Evolutionary conservation across 53 echinoderm and acorn worm species (phyloP).

Genomic region (Echinarachnius parma): DNA sequence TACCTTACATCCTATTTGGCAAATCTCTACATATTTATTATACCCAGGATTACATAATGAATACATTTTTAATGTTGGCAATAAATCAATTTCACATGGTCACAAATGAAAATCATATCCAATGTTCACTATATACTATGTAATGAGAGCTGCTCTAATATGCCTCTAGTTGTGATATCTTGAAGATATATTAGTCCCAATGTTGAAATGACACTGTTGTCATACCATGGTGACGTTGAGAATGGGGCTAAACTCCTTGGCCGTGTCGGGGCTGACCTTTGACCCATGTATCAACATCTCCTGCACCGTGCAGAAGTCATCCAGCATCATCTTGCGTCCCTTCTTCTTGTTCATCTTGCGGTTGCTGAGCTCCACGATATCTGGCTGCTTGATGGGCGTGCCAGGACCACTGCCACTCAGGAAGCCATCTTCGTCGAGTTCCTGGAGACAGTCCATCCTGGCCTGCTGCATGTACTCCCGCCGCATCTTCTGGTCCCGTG

Average conservation of each 20-base stretch:
- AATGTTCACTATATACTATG: too few relatives aligned
- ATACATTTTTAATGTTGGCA: too few relatives aligned
- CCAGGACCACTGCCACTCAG: constrained; percentile 19
- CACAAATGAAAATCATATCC: too few relatives aligned
- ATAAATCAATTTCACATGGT: too few relatives aligned
- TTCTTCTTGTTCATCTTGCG: constrained; percentile 86
- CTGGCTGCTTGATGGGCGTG: constrained; percentile 64
- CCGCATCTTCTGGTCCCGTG: constrained; percentile 78
- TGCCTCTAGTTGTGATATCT: too few relatives aligned
- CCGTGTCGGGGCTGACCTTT: constrained; percentile 87
- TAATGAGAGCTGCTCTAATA: too few relatives aligned
- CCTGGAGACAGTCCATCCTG: constrained; percentile 92
- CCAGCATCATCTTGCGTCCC: constrained; percentile 81
- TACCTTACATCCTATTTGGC: too few relatives aligned
- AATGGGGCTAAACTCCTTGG: constrained; percentile 90
- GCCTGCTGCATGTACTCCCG: constrained; percentile 90
- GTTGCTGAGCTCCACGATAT: constrained; percentile 92
- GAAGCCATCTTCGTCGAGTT: constrained; percentile 71
- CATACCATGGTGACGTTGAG: constrained; percentile 98
- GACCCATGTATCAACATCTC: constrained; percentile 96
- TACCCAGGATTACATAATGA: too few relatives aligned
- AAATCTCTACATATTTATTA: too few relatives aligned
- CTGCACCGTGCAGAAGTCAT: constrained; percentile 95
- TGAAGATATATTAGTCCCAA: too few relatives aligned
- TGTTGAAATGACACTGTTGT: constrained; percentile 28